phyloP scores from a whole-genome alignment of 2,797 vertebrate genomes.

The Coracias cyanogaster region DNA sequence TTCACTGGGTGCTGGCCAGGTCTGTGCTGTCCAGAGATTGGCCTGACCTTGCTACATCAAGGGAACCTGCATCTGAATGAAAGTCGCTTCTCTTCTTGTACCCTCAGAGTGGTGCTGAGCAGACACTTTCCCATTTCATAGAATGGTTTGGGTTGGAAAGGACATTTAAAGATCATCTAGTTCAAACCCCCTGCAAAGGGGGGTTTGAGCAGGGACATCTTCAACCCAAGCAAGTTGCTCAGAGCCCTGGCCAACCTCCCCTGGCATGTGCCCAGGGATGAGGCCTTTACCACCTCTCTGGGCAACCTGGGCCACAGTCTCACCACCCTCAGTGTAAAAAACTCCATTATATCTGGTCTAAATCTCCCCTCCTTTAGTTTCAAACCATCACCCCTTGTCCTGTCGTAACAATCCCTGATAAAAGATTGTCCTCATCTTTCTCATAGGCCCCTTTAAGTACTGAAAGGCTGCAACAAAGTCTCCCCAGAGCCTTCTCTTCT shows the following conservation, averaged over 20 bases:
- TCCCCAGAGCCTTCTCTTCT: not conserved
- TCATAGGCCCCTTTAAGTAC: not conserved
- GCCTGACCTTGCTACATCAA: not conserved
- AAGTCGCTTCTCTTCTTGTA: fast-evolving
- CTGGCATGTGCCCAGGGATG: not conserved
- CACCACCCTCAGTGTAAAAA: too few species aligned
- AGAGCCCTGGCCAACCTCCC: not conserved
- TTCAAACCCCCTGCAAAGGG: too few species aligned
- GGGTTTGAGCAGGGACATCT: not conserved
- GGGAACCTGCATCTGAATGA: not conserved
- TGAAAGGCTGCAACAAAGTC: not conserved
- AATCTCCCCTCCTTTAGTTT: too few species aligned
- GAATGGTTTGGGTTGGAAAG: not conserved
- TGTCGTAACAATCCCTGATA: not conserved
- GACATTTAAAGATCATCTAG: not conserved
- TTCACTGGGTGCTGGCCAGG: fast-evolving
- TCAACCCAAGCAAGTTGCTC: not conserved
- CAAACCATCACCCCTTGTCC: too few species aligned
- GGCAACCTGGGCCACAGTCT: too few species aligned
- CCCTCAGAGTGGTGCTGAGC: fast-evolving
- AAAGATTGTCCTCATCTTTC: not conserved
- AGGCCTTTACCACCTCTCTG: not conserved
- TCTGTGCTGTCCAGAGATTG: fast-evolving
- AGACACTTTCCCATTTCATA: not conserved
- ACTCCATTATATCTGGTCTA: too few species aligned